Base-by-base conservation (phyloP, 2,888 invertebrate species). In the Callyntrura sp. region DNA sequence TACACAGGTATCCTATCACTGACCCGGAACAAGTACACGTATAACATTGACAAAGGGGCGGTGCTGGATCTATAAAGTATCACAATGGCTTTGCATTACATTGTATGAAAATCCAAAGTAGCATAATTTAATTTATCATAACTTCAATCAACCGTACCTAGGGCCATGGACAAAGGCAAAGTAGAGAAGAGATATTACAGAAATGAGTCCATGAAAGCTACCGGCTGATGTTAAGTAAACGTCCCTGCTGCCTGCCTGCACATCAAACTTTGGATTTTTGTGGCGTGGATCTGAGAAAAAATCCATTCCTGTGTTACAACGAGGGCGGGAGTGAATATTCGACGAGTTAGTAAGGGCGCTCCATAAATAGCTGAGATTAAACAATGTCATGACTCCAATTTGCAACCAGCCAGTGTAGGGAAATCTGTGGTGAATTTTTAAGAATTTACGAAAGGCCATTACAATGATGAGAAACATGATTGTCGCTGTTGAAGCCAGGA, bases 121-220 rank as follows among this genome's bases (percentile, higher is more conserved):
- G n/a, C n/a, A n/a, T n/a, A n/a, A n/a, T n/a, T n/a, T n/a, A n/a
- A n/a, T n/a, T n/a, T n/a, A n/a, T n/a, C n/a, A n/a, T n/a, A 35
- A 35, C 6, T 35, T 2, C 35, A 35, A 35, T 35, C 35, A 35
- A 35, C 6, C 35, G 6, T 35, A 35, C 35, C 88, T 60, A 14
- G 90, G 90, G 23, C 86, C 91, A 51, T 90, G 85, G 23, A 87
- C 83, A 48, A 91, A 90, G 11, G 84, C 48, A 45, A 83, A 90
- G 65, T 92, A 92, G 45, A 90, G 57, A 11, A 92, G 57, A 17
- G 90, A 48, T 9, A 89, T 20, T 20, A 88, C 76, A 17, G 78
- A 85, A 5, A 82, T 25, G 0, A 91, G 23, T 0, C 88, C 92
- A 23, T 91, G 91, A 14, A 88, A 55, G 6, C 78, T 55, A 0